Percentiles rank a stretch among this genome's conserved stretches.
Conservation (phyloP, 2,888 invertebrate species). For the Cantharis flavilabris region DNA sequence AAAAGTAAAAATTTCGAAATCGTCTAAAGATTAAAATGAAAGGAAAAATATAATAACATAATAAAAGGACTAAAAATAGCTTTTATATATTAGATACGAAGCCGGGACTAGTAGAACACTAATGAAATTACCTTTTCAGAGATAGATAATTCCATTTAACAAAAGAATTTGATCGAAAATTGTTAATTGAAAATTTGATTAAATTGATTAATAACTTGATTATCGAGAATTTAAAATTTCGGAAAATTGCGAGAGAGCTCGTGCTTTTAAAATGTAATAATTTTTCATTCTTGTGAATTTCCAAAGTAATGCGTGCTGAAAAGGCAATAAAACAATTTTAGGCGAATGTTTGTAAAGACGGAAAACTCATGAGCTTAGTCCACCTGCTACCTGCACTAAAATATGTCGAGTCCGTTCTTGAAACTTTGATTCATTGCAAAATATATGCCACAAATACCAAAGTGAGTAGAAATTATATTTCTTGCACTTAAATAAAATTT, state of each 20-base stretch:
- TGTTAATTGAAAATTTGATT: constrained; percentile 30
- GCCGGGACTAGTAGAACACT: constrained; percentile 24
- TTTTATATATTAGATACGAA: constrained; percentile 15
- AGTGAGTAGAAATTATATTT: constrained; percentile 22
- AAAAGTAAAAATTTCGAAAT: neutral
- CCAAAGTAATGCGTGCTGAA: neutral
- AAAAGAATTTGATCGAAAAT: constrained; percentile 28
- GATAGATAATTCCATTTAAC: constrained; percentile 21
- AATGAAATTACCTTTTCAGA: constrained; percentile 26
- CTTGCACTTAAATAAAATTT: constrained; percentile 9
- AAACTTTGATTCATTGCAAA: constrained; percentile 36
- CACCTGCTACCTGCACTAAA: constrained; percentile 38
- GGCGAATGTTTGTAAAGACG: constrained; percentile 37
- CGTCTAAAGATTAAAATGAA: neutral
- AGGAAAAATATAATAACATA: constrained; percentile 39
- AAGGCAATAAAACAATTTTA: constrained; percentile 35
- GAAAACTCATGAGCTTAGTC: constrained; percentile 32
- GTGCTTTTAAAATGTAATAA: neutral
- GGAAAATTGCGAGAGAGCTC: neutral
- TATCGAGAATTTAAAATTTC: neutral
- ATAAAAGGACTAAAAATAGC: constrained; percentile 2
- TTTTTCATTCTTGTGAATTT: neutral
- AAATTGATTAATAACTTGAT: constrained; percentile 22
- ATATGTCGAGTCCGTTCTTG: constrained; percentile 34
- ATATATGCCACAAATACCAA: constrained; percentile 26